These are phyloP conservation scores for Cosmia trapezina DNA, from an alignment of 2,888 invertebrate species.

Conservation along the genomic window DNA sequence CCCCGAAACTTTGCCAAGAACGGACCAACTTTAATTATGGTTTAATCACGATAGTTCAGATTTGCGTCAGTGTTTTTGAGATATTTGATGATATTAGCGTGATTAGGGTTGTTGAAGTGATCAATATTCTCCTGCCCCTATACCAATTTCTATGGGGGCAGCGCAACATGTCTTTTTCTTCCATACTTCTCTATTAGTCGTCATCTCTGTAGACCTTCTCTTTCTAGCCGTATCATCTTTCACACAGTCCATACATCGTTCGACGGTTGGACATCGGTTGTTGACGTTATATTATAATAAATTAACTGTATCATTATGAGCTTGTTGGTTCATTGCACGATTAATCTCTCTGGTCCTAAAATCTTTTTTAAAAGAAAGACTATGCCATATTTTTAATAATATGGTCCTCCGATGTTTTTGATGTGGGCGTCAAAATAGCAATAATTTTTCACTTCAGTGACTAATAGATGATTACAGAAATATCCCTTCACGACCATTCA, in stretches of 20 bases:
- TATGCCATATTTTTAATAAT: neutral
- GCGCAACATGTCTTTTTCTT: too few relatives aligned
- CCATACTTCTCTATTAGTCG: too few relatives aligned
- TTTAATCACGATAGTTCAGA: slow-evolving; percentile 73
- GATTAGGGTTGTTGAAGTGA: slow-evolving; percentile 17
- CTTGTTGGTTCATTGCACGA: neutral
- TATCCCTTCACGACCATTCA: slow-evolving; percentile 5
- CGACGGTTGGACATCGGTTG: too few relatives aligned
- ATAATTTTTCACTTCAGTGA: slow-evolving; percentile 1
- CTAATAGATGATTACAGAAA: slow-evolving; percentile 7
- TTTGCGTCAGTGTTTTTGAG: slow-evolving; percentile 68
- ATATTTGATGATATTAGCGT: slow-evolving; percentile 51
- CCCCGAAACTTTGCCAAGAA: slow-evolving; percentile 79
- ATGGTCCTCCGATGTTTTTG: neutral
- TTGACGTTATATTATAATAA: slow-evolving; percentile 5
- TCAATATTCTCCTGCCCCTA: too few relatives aligned
- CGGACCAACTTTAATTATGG: slow-evolving; percentile 79
- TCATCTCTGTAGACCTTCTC: too few relatives aligned
- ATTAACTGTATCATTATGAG: neutral
- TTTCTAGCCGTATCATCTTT: too few relatives aligned
- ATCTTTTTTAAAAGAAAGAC: neutral
- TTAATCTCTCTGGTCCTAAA: neutral
- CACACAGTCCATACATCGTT: too few relatives aligned
- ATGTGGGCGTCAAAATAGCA: neutral
- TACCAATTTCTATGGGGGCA: too few relatives aligned